Percentiles rank a stretch among this genome's conserved stretches.
Evolutionary conservation across 2,888 invertebrate genomes (phyloP).

Genomic region (Alitta virens): DNA sequence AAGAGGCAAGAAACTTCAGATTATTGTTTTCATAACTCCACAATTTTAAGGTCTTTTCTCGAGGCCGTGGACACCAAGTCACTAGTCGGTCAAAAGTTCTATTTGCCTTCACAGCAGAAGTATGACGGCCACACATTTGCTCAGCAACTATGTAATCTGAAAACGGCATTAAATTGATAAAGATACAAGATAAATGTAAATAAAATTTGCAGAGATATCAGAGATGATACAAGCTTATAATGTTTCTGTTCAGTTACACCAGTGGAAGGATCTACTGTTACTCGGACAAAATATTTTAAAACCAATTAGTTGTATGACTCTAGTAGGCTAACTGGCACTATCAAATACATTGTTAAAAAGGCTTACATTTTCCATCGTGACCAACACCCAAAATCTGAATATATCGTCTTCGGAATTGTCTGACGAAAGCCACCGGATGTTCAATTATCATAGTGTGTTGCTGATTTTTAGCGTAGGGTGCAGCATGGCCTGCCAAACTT

Average conservation of each 20-base stretch:
- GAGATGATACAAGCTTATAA: no score
- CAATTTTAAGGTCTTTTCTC: constrained; percentile 4
- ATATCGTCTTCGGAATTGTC: neutral
- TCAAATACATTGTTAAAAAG: no score
- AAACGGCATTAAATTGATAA: no score
- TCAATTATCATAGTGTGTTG: neutral
- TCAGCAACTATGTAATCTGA: no score
- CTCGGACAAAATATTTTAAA: no score
- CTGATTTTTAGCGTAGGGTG: neutral
- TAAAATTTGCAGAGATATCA: no score
- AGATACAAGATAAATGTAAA: no score
- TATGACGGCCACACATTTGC: neutral
- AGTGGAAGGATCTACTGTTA: no score
- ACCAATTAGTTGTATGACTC: no score
- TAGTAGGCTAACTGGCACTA: no score
- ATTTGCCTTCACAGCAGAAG: neutral
- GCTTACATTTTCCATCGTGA: constrained; percentile 7
- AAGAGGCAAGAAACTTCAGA: neutral
- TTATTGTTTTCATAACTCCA: neutral
- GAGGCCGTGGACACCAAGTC: constrained; percentile 8
- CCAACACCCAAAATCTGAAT: constrained; percentile 13
- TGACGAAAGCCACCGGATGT: neutral
- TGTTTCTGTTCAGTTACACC: no score
- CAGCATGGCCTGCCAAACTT: neutral
- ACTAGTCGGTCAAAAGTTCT: neutral